Percentiles rank a stretch among this genome's conserved stretches.
Evolutionary conservation across 2,888 invertebrate genomes (phyloP).

Genomic region (Itoplectis maculator): DNA sequence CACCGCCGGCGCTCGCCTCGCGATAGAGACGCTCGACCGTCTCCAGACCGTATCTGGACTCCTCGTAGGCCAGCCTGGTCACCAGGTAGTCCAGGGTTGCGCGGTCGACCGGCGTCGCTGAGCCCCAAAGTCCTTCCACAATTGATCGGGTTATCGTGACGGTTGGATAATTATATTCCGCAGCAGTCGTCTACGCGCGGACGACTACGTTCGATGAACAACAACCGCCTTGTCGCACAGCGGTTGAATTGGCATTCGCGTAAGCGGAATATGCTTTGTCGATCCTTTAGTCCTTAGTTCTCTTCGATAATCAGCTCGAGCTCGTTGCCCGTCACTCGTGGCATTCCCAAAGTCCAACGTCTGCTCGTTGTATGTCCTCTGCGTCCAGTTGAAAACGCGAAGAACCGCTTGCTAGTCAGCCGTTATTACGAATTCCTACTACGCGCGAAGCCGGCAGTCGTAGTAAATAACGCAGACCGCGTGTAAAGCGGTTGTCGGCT

Average conservation of each 20-base stretch:
- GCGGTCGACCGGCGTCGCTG: slow-evolving; percentile 63
- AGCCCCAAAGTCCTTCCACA: slow-evolving; percentile 65
- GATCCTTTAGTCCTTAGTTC: neutral
- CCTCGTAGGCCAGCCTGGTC: slow-evolving; percentile 61
- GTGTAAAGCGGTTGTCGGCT: slow-evolving; percentile 30
- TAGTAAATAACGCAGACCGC: slow-evolving; percentile 37
- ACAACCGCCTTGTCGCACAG: too few species aligned
- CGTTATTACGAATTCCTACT: neutral
- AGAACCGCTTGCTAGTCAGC: neutral
- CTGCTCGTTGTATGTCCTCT: neutral
- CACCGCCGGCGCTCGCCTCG: slow-evolving; percentile 12
- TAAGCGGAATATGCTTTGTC: neutral
- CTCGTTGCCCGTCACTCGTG: neutral
- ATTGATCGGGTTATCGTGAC: slow-evolving; percentile 46
- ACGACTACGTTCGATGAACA: too few species aligned
- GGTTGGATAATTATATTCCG: neutral
- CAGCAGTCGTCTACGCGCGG: too few species aligned
- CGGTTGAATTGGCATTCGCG: neutral
- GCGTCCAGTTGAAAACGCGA: too few species aligned
- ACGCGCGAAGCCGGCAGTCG: slow-evolving; percentile 14
- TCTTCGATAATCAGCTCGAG: neutral
- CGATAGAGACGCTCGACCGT: slow-evolving; percentile 43
- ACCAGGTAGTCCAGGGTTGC: slow-evolving; percentile 67
- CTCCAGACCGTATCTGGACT: slow-evolving; percentile 51
- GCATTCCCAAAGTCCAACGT: slow-evolving; percentile 17